Percentiles rank a stretch among this genome's conserved stretches.
Evolutionary conservation across 2,888 invertebrate genomes (phyloP).

Genomic region (Petrophora chlorosata): DNA sequence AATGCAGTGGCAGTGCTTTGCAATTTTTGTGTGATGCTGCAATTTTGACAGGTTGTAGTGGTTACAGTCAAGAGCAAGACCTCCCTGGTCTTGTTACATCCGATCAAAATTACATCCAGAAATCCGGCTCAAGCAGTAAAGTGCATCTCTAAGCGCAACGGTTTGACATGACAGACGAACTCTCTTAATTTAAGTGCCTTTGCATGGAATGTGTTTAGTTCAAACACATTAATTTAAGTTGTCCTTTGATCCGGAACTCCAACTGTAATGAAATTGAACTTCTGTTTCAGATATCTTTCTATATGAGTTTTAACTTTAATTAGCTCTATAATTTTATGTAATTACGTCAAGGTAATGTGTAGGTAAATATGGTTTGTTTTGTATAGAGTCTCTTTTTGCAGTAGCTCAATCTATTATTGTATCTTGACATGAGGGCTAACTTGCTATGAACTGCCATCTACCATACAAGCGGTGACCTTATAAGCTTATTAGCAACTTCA

Average conservation of each 20-base stretch:
- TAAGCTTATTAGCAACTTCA: too few species aligned
- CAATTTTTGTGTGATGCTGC: background rate
- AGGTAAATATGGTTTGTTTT: too few species aligned
- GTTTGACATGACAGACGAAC: constrained; percentile 9
- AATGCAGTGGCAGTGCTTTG: background rate
- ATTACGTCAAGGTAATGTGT: too few species aligned
- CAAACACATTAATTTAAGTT: constrained; percentile 20
- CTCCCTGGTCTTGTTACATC: too few species aligned
- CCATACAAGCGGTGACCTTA: too few species aligned
- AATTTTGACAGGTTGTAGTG: too few species aligned
- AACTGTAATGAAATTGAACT: background rate
- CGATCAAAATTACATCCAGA: background rate
- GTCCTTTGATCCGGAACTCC: background rate
- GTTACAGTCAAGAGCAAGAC: too few species aligned
- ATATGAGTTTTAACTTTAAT: background rate
- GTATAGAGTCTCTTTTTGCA: too few species aligned
- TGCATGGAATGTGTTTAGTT: constrained; percentile 16
- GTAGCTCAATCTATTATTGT: too few species aligned
- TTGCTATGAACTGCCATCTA: too few species aligned
- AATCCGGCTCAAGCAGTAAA: background rate
- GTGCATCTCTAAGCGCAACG: constrained; percentile 2
- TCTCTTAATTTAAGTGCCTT: constrained; percentile 8
- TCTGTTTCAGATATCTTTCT: background rate
- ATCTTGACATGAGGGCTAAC: too few species aligned
- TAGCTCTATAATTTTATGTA: too few species aligned